Evolutionary conservation across 1,140 invertebrate genomes (phyloP).

Genomic region (Micrasema longulum): DNA sequence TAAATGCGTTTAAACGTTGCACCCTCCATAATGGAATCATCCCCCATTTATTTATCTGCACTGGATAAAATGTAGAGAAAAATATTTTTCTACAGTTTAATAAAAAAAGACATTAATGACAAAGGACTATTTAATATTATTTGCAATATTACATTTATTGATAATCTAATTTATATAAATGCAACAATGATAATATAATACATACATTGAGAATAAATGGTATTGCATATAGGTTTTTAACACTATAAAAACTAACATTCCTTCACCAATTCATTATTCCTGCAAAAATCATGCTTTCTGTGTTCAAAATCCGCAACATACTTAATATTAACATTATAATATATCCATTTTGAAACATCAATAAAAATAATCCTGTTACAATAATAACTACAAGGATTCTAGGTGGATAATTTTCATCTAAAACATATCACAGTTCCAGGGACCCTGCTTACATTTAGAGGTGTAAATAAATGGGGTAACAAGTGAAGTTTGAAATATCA

Average conservation of each 20-base stretch:
- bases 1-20: too few relatives aligned
- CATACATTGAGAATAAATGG: slow-evolving; percentile 32
- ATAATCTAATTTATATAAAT: slow-evolving; percentile 51
- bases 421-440: slow-evolving; percentile 49
- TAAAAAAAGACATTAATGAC: not conserved
- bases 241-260: slow-evolving; percentile 32
- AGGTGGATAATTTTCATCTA: slow-evolving; percentile 47
- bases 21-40: too few relatives aligned
- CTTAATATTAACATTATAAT: slow-evolving; percentile 30
- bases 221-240: slow-evolving; percentile 36
- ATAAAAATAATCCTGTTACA: slow-evolving; percentile 32
- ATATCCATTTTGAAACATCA: slow-evolving; percentile 41
- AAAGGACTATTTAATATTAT: slow-evolving; percentile 20
- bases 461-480: slow-evolving; percentile 39
- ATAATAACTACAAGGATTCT: slow-evolving; percentile 41
- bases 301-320: slow-evolving; percentile 30
- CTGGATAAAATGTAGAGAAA: too few relatives aligned
- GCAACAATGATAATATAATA: slow-evolving; percentile 42
- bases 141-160: slow-evolving; percentile 47
- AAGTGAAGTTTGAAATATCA: slow-evolving; percentile 25
- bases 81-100: too few relatives aligned
- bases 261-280: slow-evolving; percentile 29
- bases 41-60: too few relatives aligned
- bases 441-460: slow-evolving; percentile 49
- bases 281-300: slow-evolving; percentile 12